Evolutionary conservation across 2,888 invertebrate species (phyloP).

Genomic region (Gymnosoma rotundatum): DNA sequence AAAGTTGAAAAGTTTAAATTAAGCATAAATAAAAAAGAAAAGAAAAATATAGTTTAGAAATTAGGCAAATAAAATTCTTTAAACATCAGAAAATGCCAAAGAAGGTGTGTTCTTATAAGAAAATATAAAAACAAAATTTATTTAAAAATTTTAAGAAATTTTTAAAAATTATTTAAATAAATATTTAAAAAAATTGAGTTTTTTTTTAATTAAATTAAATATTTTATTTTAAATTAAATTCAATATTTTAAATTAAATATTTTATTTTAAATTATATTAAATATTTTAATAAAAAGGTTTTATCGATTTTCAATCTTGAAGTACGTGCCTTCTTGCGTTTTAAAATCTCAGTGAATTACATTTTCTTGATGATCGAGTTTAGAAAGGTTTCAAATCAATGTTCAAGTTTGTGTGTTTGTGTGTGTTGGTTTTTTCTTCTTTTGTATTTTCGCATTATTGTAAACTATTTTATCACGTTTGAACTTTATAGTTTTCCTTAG

Average conservation of each 20-base stretch:
- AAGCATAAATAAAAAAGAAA: conserved; percentile 23
- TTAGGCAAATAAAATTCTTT: not conserved
- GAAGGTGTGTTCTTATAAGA: no score
- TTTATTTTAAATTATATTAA: conserved; percentile 4
- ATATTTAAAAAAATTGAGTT: not conserved
- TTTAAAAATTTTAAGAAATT: not conserved
- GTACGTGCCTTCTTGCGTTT: conserved; percentile 53
- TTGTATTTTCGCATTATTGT: conserved; percentile 76
- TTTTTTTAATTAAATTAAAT: not conserved
- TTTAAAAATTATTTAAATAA: not conserved
- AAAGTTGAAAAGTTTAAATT: conserved; percentile 62
- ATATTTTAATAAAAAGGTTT: conserved; percentile 3
- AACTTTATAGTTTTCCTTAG: conserved; percentile 73
- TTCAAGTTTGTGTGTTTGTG: conserved; percentile 19
- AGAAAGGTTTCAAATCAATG: conserved; percentile 57
- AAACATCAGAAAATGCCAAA: not conserved
- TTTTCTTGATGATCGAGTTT: conserved; percentile 30
- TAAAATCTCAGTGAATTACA: conserved; percentile 40
- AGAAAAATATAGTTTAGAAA: conserved; percentile 21
- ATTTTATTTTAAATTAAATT: no score
- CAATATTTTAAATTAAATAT: conserved; percentile 7
- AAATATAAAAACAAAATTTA: no score
- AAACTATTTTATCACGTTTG: conserved; percentile 75
- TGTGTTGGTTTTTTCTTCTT: conserved; percentile 33
- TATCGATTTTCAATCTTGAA: not conserved